A percentile compares a stretch with the other conserved stretches of the same genome.
phyloP scores from a whole-genome alignment of 2,113 vertebrate genomes.

The Stigmatopora nigra region DNA sequence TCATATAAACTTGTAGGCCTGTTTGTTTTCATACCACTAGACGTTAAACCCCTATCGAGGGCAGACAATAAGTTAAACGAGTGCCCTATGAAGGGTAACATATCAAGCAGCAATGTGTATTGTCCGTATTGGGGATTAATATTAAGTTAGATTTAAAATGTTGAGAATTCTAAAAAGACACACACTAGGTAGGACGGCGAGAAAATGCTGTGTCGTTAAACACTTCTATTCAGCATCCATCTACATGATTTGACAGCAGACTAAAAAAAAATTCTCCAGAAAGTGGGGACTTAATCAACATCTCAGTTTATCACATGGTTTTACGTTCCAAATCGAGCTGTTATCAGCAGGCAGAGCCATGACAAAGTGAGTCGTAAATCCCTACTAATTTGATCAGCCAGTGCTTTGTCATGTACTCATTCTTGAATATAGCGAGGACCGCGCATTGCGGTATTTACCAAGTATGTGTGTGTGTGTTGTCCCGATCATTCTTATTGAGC shows the following conservation, averaged over 20 bases:
- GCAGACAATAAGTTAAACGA: too few relatives aligned
- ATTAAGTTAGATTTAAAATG: neutral
- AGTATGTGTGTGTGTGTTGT: constrained; percentile 60
- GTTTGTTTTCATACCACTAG: neutral
- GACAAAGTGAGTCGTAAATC: constrained; percentile 62
- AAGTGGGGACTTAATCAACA: constrained; percentile 56
- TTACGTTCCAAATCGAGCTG: constrained; percentile 35
- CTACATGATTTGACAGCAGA: constrained; percentile 35
- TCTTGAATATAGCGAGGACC: constrained; percentile 55
- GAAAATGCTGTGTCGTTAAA: constrained; percentile 21
- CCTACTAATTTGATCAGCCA: constrained; percentile 64
- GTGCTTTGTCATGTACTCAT: constrained; percentile 59
- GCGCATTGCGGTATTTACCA: constrained; percentile 64
- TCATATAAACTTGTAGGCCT: neutral
- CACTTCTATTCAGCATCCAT: constrained; percentile 46
- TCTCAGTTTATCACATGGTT: constrained; percentile 54
- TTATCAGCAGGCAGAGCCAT: constrained; percentile 44
- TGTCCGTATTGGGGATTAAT: neutral
- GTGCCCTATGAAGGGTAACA: too few relatives aligned
- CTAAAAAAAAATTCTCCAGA: constrained; percentile 48
- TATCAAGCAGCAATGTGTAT: neutral
- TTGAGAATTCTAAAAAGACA: neutral
- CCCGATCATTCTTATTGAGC: constrained; percentile 71
- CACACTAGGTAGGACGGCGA: constrained; percentile 3
- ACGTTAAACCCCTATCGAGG: too few relatives aligned